Percentiles rank a stretch among this genome's conserved stretches.
These are phyloP conservation scores for Philhelius pedissequus DNA, from an alignment of 2,888 invertebrate genomes.

Conservation along the genomic window DNA sequence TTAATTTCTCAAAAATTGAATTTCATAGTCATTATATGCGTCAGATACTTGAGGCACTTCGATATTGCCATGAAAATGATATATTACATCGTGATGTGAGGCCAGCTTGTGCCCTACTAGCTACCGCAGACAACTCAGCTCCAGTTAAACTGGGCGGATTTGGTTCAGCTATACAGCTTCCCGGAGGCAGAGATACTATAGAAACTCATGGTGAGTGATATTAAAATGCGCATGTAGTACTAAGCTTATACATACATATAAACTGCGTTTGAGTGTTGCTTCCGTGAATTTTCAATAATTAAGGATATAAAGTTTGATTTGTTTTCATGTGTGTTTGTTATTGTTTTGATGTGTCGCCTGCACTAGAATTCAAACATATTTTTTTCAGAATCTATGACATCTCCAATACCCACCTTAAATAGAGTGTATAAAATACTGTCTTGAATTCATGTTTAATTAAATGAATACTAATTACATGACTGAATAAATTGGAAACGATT, in stretches of 20 bases:
- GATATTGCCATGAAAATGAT: conserved; percentile 98
- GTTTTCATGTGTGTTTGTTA: background rate
- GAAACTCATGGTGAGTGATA: conserved; percentile 80
- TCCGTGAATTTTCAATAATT: background rate
- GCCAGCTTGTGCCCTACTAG: conserved; percentile 97
- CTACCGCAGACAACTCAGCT: conserved; percentile 98
- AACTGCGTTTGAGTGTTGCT: conserved; percentile 15
- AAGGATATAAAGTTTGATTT: background rate
- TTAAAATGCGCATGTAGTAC: background rate
- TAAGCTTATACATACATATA: background rate
- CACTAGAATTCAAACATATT: background rate
- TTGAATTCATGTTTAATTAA: background rate
- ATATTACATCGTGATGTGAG: conserved; percentile 98
- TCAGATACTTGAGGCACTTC: conserved; percentile 96
- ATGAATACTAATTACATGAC: background rate
- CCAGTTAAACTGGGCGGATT: conserved; percentile 99
- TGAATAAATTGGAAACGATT: too few relatives aligned
- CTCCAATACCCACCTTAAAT: background rate
- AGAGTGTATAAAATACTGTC: background rate
- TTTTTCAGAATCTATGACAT: background rate
- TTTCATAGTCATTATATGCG: conserved; percentile 95
- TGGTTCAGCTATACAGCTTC: conserved; percentile 95
- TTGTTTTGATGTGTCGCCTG: background rate
- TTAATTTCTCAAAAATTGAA: background rate
- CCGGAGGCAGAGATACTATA: conserved; percentile 86